These are phyloP conservation scores for Alces alces DNA, from an alignment of 2,113 vertebrate genomes.

Conservation along the genomic window DNA sequence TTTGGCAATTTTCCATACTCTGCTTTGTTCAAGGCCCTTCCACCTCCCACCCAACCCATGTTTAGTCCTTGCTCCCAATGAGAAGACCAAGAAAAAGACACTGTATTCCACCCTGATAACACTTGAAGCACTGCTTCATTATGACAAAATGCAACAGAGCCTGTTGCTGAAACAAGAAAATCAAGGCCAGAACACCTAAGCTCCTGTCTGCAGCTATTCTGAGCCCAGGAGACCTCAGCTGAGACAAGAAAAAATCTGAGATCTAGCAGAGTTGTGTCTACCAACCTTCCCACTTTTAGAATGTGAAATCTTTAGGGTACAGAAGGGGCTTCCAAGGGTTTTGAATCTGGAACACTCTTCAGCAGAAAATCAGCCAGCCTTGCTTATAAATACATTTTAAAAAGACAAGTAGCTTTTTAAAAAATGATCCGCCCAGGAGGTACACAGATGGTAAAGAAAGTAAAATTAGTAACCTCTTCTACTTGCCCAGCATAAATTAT, in stretches of 20 bases:
- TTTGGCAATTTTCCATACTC: background rate
- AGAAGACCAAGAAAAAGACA: background rate
- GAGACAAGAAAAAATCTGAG: background rate
- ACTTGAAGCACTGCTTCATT: background rate
- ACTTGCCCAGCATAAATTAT: constrained; percentile 37
- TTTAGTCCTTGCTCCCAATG: background rate
- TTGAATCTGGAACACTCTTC: background rate
- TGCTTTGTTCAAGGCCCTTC: background rate
- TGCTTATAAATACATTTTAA: background rate
- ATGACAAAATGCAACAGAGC: background rate
- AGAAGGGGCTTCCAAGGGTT: background rate
- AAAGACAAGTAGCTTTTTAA: background rate
- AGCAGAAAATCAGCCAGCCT: background rate
- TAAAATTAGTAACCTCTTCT: constrained; percentile 17
- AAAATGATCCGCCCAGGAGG: background rate
- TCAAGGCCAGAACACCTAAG: background rate
- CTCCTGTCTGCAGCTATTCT: background rate
- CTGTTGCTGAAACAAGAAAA: background rate
- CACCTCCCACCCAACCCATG: background rate
- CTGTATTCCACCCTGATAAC: background rate
- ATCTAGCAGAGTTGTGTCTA: background rate
- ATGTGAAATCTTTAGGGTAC: background rate
- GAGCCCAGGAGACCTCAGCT: background rate
- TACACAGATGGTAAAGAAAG: constrained; percentile 23
- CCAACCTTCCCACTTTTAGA: background rate